A percentile compares a stretch with the other conserved stretches of the same genome.
Evolutionary conservation across 2,888 invertebrate genomes (phyloP).

Genomic region (Synanthedon vespiformis): DNA sequence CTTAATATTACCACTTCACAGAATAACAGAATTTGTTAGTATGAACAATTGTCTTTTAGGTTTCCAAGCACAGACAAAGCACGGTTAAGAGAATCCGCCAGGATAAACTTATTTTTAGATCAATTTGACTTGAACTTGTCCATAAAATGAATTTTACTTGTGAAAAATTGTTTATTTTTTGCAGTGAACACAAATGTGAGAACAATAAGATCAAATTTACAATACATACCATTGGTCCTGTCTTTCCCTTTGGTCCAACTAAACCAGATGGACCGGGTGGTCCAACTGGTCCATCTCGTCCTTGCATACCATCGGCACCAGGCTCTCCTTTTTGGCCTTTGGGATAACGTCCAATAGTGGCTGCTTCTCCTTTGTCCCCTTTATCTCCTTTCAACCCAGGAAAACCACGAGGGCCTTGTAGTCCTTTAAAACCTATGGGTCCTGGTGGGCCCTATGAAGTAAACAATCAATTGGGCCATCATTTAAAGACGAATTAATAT

Average conservation of each 20-base stretch:
- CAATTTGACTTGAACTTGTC: no score
- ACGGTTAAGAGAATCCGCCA: no score
- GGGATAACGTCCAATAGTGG: constrained; percentile 75
- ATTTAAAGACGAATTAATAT: constrained; percentile 1
- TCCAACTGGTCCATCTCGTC: constrained; percentile 75
- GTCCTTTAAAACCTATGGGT: constrained; percentile 75
- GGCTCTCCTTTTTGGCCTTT: constrained; percentile 91
- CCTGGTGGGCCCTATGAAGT: constrained; percentile 79
- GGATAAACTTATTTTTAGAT: no score
- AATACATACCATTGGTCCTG: constrained; percentile 68
- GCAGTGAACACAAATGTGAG: no score
- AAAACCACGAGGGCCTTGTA: constrained; percentile 81
- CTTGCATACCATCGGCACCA: constrained; percentile 79
- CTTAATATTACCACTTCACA: neutral
- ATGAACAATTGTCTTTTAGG: no score
- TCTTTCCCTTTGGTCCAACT: constrained; percentile 72
- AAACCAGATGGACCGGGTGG: constrained; percentile 71
- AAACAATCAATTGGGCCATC: constrained; percentile 1
- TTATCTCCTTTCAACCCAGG: constrained; percentile 75
- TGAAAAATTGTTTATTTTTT: no score
- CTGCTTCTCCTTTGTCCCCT: constrained; percentile 86
- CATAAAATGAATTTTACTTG: no score
- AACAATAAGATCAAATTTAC: no score
- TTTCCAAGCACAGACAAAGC: no score
- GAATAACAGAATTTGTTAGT: no score